phyloP scores from a whole-genome alignment of 2,797 vertebrate genomes.

The Apodemus agrarius region DNA sequence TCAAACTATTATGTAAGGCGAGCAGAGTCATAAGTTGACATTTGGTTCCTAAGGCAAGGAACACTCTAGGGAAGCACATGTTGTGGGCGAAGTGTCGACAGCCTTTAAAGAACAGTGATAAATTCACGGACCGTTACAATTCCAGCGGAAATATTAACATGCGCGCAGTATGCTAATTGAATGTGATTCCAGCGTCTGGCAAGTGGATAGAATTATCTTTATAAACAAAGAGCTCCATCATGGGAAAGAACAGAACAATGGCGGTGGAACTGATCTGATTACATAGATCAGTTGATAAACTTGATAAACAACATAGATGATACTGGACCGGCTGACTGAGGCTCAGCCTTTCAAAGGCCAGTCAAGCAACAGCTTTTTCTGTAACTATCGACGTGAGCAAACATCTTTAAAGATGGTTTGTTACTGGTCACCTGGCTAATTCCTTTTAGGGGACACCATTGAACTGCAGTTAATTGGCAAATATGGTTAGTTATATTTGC shows the following conservation, averaged over 20 bases:
- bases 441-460: not conserved
- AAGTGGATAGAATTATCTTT: constrained; percentile 31
- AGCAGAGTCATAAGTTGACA: constrained; percentile 16
- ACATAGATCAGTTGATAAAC: too few species aligned
- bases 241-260: constrained; percentile 15
- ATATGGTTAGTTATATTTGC: not conserved
- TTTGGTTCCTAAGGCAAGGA: constrained; percentile 51
- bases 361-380: not conserved
- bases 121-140: constrained; percentile 49
- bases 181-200: constrained; percentile 18
- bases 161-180: not conserved
- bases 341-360: not conserved
- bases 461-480: not conserved
- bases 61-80: not conserved
- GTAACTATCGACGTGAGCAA: not conserved
- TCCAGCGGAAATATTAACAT: constrained; percentile 32
- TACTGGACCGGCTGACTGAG: not conserved
- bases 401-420: not conserved
- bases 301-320: too few species aligned
- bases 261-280: constrained; percentile 21
- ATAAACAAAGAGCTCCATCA: constrained; percentile 13
- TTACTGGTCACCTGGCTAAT: not conserved
- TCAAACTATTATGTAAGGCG: constrained; percentile 27
- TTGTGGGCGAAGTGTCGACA: not conserved
- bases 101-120: constrained; percentile 19